Base-by-base conservation (phyloP, 64 coral and sea anemone species). In the Dendronephthya gigantea region DNA sequence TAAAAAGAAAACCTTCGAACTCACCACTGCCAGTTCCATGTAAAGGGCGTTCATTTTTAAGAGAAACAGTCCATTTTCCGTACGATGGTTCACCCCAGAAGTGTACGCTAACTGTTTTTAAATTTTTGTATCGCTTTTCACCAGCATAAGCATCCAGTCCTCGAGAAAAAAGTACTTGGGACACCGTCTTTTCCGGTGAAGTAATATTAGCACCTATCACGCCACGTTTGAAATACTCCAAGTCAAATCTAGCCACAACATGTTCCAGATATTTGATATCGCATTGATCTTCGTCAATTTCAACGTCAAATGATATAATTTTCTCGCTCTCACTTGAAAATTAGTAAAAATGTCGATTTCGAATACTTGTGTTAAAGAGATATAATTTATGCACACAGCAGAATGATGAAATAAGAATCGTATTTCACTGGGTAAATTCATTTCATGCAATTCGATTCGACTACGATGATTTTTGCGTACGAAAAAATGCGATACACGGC, bases 181-280 rank as follows among this genome's bases (percentile, higher is more conserved):
- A 74, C 25, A 35, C 32, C 25, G 68, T 74, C 1, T 27, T 28
- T 19, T 13, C 13, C 8, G 68, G 68, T 27, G 68, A 74, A 74
- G 68, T 74, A 74, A 74, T 74, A 74, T 74, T 25, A 13, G 68
- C 68, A 11, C 68, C 68, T 19, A 74, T 74, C 30, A 74, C 68
- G 9, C 68, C 68, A 13, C 68, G 68, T 2, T 28, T 13, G 25
- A 74, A 74, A 28, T 74, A 74, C 25, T 74, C 68, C 17, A 74
- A 27, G 25, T 74, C 25, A 35, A 74, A 74, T 27, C 25, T 27
- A 12, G 68, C 68, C 13, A 74, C 68, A 1, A 74, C 68, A 74
- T 74, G 68, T 74, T 74, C 68, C 68, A 74, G 25, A 74, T 74
- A 17, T 25, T 17, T 0, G 13, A 74, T 74, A 52, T 16, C 50